Evolutionary conservation across 2,888 invertebrate species (phyloP), one percentile per base, ranked within the genome.

Genomic region (Sarcophaga subvicina): DNA sequence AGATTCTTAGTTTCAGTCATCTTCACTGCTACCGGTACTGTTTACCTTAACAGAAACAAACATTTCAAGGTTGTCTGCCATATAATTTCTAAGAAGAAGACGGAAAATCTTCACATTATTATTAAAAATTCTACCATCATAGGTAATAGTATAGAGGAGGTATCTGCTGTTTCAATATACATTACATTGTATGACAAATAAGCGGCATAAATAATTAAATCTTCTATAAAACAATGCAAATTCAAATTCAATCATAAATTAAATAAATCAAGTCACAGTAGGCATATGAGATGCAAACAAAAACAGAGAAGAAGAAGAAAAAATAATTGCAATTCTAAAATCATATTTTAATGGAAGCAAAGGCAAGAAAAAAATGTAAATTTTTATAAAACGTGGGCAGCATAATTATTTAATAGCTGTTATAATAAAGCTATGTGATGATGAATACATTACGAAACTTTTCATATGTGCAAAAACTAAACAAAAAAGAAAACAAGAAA

Each of bases 211-310:
- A 63, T 73, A 67, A 87, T 84, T 84, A 78, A 81, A 84, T 63
- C 59, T 59, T 82, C 88, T 87, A 86, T 81, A 71, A 82, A 88
- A 88, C 83, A 87, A 90, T 90, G 85, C 88, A 89, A 89, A 89
- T 88, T 78, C 89, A 60, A 66, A 62, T 59, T 87, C 88, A 89
- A 87, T 90, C 90, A 91, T 89, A 84, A 85, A 83, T 87, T 89
- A 20, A 62, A 11, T n/a, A 88, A 81, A 88, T 86, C 88, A 89
- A 88, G 89, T 88, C 45, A 67, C 20, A 88, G 90, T 88, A 85
- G 88, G 70, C 89, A 83, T 87, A 25, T 1, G 3, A 67, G 37
- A 27, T 27, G 37, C 37, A 37, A 37, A 8, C 37, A 37, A 37
- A 8, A 37, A 37, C 5, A 27, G 27, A 37, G 6, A 37, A 37